Conservation (phyloP, 2,797 vertebrate species). For the Coccyzus lansbergi region DNA sequence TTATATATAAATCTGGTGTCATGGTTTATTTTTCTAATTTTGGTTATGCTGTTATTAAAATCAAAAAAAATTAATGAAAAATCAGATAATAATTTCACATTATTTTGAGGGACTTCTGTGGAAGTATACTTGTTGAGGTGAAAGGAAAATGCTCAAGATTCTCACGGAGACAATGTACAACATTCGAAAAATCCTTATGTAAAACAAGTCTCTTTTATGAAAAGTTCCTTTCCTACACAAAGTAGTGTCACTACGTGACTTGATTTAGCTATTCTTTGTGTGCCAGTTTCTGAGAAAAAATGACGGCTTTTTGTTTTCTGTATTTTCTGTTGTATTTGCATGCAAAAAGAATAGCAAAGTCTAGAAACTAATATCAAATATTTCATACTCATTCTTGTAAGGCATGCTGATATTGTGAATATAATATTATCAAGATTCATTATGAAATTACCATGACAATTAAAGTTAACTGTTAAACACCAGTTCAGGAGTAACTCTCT, state of each 20-base stretch:
- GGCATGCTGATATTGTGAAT: conserved; percentile 5
- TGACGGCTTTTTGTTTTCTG: neutral
- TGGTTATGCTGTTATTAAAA: neutral
- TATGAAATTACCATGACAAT: conserved; percentile 49
- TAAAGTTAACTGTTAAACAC: conserved; percentile 50
- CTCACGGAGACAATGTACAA: neutral
- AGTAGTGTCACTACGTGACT: neutral
- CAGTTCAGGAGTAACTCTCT: conserved; percentile 43
- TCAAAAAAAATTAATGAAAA: neutral
- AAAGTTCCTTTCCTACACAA: neutral
- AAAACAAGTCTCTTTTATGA: neutral
- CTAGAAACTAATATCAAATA: neutral
- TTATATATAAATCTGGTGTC: neutral
- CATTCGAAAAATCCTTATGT: neutral
- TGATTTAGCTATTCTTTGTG: neutral
- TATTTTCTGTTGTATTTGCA: neutral
- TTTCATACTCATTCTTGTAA: conserved; percentile 23
- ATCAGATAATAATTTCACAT: neutral
- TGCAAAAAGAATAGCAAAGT: neutral
- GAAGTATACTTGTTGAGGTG: neutral
- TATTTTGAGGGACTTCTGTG: neutral
- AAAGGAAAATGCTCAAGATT: neutral
- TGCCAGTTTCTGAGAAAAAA: neutral
- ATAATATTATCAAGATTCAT: conserved; percentile 29
- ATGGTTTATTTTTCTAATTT: neutral